phyloP scores from a whole-genome alignment of 1,140 invertebrate genomes.

The Neodiprion lecontei region DNA sequence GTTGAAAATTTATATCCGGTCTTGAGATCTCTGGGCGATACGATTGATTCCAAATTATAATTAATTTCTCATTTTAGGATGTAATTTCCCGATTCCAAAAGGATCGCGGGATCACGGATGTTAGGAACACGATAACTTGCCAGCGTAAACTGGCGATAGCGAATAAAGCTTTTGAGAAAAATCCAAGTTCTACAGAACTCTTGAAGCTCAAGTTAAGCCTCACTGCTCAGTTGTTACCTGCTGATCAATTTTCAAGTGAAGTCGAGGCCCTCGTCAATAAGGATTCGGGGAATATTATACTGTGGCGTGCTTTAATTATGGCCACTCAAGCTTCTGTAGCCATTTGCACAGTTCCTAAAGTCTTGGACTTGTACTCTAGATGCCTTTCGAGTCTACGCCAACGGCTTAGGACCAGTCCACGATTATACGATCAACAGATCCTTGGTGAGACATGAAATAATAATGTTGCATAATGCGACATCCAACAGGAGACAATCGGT shows the following conservation, averaged over 20 bases:
- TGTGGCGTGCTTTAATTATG: constrained; percentile 69
- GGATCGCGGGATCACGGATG: constrained; percentile 28
- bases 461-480: not conserved
- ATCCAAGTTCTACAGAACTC: constrained; percentile 58
- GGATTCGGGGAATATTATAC: constrained; percentile 63
- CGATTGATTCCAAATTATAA: constrained; percentile 19
- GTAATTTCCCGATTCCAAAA: constrained; percentile 51
- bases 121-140: constrained; percentile 35
- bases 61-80: constrained; percentile 32
- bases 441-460: constrained; percentile 37
- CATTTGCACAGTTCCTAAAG: constrained; percentile 65
- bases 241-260: constrained; percentile 59
- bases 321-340: constrained; percentile 67
- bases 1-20: constrained; percentile 18
- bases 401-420: constrained; percentile 44
- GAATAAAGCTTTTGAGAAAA: constrained; percentile 63
- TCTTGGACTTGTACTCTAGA: constrained; percentile 64
- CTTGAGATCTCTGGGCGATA: constrained; percentile 7
- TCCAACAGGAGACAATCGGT: not conserved
- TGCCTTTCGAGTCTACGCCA: constrained; percentile 65
- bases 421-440: constrained; percentile 43
- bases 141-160: constrained; percentile 65
- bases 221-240: constrained; percentile 60
- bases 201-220: constrained; percentile 60
- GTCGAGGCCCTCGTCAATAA: constrained; percentile 61